Evolutionary conservation across 2,888 invertebrate species (phyloP), one percentile per base, ranked within the genome.

Genomic region (Cephus nigrinus): DNA sequence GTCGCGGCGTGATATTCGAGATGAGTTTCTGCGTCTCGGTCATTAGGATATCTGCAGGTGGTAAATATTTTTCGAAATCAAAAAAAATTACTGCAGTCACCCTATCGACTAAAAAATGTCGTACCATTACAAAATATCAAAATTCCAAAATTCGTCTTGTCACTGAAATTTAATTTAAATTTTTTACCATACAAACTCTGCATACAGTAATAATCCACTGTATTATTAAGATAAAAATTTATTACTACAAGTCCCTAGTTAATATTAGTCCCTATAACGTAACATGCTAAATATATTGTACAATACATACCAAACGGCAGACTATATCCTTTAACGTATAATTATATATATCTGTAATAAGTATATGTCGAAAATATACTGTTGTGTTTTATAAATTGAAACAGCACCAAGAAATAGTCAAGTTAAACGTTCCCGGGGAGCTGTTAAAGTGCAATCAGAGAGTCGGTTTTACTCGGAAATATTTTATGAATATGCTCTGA

Each of bases 401-500:
- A 23, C 23, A 55, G 55, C 9, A 55, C 23, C 23, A 23, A 55
- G 55, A 55, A 55, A 55, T 23, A 23, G 23, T 55, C 55, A 55
- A 55, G 55, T 55, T 55, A 55, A 55, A 23, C 23, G 55, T 9
- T 55, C 23, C 23, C 23, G 55, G 23, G 55, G 5, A 55, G 55
- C 55, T 9, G 71, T 71, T 71, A 71, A 71, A 31, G 71, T 33
- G 71, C 71, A 71, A 71, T 71, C 32, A 71, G 71, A 31, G 33
- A 12, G 31, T 71, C 71, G 71, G 71, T 71, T 71, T 71, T 71
- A 71, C 71, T 33, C 4, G 71, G 31, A 9, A 33, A 71, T 71
- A 71, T 71, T 71, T 71, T 71, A 33, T 71, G 71, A 71, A 71
- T 71, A 33, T 32, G 71, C 31, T 71, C 15, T 71, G 71, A 71